These are phyloP conservation scores for Malurus cyaneus DNA, from an alignment of 2,113 vertebrate species.

Conservation along the genomic window DNA sequence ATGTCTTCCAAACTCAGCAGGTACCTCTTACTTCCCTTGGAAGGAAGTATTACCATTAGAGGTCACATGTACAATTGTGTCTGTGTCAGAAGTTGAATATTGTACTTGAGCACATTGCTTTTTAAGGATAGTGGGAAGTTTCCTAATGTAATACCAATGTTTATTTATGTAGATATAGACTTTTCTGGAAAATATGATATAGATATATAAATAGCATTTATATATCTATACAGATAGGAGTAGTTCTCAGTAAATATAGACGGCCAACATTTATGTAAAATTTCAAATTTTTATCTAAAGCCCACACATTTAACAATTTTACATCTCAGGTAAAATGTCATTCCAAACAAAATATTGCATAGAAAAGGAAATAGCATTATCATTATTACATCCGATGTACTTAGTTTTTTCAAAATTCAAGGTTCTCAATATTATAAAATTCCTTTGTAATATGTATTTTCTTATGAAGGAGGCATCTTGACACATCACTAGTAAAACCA, in stretches of 20 bases:
- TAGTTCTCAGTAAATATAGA: background rate
- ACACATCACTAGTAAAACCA: constrained; percentile 21
- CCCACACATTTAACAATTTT: background rate
- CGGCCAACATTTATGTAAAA: background rate
- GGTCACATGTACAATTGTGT: constrained; percentile 6
- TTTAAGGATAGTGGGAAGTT: constrained; percentile 21
- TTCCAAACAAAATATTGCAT: background rate
- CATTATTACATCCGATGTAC: background rate
- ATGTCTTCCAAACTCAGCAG: constrained; percentile 42
- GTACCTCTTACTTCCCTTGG: constrained; percentile 46
- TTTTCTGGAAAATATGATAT: constrained; percentile 6
- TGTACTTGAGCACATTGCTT: constrained; percentile 58
- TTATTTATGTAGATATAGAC: constrained; percentile 12
- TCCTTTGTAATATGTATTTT: constrained; percentile 47
- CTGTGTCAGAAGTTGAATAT: constrained; percentile 57
- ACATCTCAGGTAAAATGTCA: constrained; percentile 53
- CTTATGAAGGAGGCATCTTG: constrained; percentile 33
- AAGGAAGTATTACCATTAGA: constrained; percentile 25
- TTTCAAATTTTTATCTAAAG: background rate
- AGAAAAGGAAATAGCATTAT: background rate
- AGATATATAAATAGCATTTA: constrained; percentile 32
- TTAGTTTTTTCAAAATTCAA: background rate
- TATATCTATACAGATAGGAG: constrained; percentile 18
- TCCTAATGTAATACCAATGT: background rate
- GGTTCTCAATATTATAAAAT: background rate